Evolutionary conservation across 2,113 vertebrate genomes (phyloP).

Genomic region (Pachycephala philippinensis): DNA sequence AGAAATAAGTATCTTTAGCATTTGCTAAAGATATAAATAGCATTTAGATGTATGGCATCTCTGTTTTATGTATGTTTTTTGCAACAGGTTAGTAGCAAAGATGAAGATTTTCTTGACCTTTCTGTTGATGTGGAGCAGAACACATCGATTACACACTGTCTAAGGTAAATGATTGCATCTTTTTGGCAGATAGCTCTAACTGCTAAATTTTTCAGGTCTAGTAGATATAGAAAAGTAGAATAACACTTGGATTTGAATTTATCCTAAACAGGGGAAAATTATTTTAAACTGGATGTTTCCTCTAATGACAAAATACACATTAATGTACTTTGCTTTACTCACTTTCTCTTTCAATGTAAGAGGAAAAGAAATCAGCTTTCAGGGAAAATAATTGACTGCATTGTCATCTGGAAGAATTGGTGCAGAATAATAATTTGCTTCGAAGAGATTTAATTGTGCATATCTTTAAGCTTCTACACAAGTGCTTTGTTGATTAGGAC

Average conservation of each 20-base stretch:
- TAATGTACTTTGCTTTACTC: not conserved
- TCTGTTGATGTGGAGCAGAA: conserved; percentile 98
- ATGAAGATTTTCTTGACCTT: conserved; percentile 98
- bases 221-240: not conserved
- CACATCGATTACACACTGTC: conserved; percentile 96
- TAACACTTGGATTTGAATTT: not conserved
- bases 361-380: not conserved
- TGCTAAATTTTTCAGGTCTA: not conserved
- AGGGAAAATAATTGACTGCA: not conserved
- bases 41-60: not conserved
- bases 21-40: not conserved
- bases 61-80: not conserved
- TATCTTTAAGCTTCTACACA: not conserved
- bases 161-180: conserved; percentile 78
- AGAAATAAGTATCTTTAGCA: not conserved
- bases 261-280: not conserved
- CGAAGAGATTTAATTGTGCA: not conserved
- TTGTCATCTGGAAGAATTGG: not conserved
- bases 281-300: not conserved
- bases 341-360: not conserved
- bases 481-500: not conserved
- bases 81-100: conserved; percentile 95
- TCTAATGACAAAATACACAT: not conserved
- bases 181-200: not conserved
- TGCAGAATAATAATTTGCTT: not conserved